These are phyloP conservation scores for Drosophila diplacantha DNA, from an alignment of 2,888 invertebrate genomes.

Conservation along the genomic window DNA sequence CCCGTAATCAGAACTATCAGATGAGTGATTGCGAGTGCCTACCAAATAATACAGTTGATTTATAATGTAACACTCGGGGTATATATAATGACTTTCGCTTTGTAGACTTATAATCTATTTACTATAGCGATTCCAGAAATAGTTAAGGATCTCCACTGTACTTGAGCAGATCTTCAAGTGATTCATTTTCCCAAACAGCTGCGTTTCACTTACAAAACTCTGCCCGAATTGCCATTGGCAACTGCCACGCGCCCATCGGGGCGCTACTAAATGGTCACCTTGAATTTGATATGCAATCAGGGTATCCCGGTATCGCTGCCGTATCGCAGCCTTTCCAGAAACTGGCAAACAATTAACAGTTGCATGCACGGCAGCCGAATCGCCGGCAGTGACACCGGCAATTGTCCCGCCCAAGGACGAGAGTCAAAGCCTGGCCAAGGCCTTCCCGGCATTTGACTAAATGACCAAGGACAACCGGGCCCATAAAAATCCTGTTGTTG, in stretches of 20 bases:
- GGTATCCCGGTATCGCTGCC: constrained; percentile 22
- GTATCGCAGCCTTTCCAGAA: constrained; percentile 26
- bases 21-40: constrained; percentile 11
- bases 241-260: constrained; percentile 42
- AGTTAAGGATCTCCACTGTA: constrained; percentile 15
- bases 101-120: constrained; percentile 11
- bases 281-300: constrained; percentile 51
- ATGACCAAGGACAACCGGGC: constrained; percentile 49
- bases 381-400: constrained; percentile 28
- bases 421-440: constrained; percentile 46
- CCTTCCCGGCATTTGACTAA: constrained; percentile 28
- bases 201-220: constrained; percentile 14
- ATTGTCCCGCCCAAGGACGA: constrained; percentile 30
- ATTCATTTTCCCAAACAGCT: constrained; percentile 16
- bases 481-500: constrained; percentile 52
- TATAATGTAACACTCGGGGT: constrained; percentile 7
- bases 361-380: constrained; percentile 41
- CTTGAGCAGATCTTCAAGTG: neutral
- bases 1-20: constrained; percentile 9
- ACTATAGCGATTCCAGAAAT: neutral
- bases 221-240: constrained; percentile 14
- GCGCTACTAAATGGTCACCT: constrained; percentile 41
- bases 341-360: constrained; percentile 59
- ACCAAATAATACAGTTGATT: constrained; percentile 17
- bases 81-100: constrained; percentile 26